Base-by-base conservation (phyloP, 2,888 invertebrate genomes). In the Eilema griseolum region DNA sequence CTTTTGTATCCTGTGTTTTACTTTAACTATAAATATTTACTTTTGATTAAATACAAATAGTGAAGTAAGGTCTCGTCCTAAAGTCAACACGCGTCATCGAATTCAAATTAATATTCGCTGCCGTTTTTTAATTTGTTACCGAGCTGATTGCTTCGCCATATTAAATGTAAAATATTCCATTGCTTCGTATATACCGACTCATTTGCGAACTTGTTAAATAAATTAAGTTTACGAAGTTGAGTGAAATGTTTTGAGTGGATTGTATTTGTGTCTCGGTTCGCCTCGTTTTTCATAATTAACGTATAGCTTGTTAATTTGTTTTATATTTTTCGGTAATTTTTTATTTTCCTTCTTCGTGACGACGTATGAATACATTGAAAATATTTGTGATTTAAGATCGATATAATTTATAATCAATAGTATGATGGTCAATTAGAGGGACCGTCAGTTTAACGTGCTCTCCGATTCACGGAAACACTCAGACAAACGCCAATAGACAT, bases 271-370 rank as follows among this genome's bases (percentile, higher is more conserved):
- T 69, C 62, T 71, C 64, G 64, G 72, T 70, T 72, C 7, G 33
- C 59, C 61, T 75, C 80, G 62, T 80, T 80, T 77, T 71, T 82
- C 67, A 67, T 68, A 65, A 74, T 80, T 82, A 80, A 24, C 33
- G 59, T 69, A 61, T 26, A 62, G 66, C 41, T 65, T 72, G 75
- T 69, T 67, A 66, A 71, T 73, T 68, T 69, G 63, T 71, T 71
- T 66, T 57, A 66, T 65, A 28, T 68, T 64, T 60, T 24, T 33
- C 20, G 3, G 23, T n/a, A n/a, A 52, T 46, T 23, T 56, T 33
- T n/a, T 46, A 61, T 61, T 59, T 59, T 31, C 12, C 7, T 65
- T 65, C n/a, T 46, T 24, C 24, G 24, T n/a, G n/a, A n/a, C 26
- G 41, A 28, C 12, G 14, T 41, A 12, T 63, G 24, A 8, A 33